Base-by-base conservation (phyloP, 2,113 vertebrate genomes). In the Carassius carassius region DNA sequence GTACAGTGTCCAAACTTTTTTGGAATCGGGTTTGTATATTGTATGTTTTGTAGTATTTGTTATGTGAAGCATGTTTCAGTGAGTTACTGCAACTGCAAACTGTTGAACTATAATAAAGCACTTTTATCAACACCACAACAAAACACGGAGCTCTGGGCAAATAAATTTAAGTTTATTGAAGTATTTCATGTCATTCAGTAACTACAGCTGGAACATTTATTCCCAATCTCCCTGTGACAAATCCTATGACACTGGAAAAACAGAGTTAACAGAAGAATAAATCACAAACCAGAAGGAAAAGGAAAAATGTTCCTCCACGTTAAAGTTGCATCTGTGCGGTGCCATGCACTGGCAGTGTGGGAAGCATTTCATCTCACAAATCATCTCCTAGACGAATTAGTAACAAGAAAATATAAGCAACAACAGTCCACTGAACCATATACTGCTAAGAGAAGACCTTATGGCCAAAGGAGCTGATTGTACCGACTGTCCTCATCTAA, bases 121-220 rank as follows among this genome's bases (percentile, higher is more conserved):
- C 0, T 21, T 9, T 72, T 23, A 60, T 29, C 21, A 13, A 25
- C 58, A 44, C 44, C 21, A 7, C 47, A 37, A 35, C 17, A 54
- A 41, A 60, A 12, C 14, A 67, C 78, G 23, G 19, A 13, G 17
- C 25, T 90, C 94, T 95, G 93, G 95, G 44, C 84, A 87, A 87
- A 86, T 86, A 87, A 82, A 82, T 82, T 49, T 62, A 65, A 62
- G 69, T 90, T 91, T 90, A 91, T 90, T 91, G 74, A 88, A 91
- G 89, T 83, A 69, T 87, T 79, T 84, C 44, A 79, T 82, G 81
- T 89, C 82, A 86, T 89, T 88, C 86, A 90, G 67, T 86, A 85
- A 89, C 84, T 86, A 90, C 89, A 82, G 76, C 79, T 88, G 86
- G 74, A 72, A 88, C 77, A 86, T 87, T 84, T 54, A 81, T 87